Evolutionary conservation across 2,113 vertebrate species (phyloP).

Genomic region (Ginglymostoma cirratum): DNA sequence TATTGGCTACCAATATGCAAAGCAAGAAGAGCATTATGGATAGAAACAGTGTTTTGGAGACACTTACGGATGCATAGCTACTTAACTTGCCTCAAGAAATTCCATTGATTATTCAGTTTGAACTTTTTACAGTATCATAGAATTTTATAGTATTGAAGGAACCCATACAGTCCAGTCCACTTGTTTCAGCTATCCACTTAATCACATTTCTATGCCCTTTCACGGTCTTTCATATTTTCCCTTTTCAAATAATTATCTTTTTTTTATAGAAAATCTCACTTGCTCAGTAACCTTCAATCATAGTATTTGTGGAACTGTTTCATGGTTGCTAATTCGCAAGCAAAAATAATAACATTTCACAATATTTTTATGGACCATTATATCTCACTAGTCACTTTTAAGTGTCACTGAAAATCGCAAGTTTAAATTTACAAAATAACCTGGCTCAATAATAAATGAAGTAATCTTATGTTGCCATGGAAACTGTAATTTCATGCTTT

Average conservation of each 20-base stretch:
- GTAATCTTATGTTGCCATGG: neutral
- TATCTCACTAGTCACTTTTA: neutral
- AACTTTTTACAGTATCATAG: neutral
- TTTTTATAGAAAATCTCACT: neutral
- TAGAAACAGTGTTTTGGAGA: neutral
- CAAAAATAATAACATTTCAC: slow-evolving; percentile 4
- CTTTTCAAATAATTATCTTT: neutral
- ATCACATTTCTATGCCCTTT: neutral
- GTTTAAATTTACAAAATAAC: slow-evolving; percentile 7
- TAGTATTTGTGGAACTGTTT: neutral
- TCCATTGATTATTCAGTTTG: neutral
- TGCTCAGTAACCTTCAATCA: neutral
- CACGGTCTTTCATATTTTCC: neutral
- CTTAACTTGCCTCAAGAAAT: neutral
- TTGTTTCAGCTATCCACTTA: neutral
- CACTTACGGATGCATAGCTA: neutral
- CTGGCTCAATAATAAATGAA: neutral
- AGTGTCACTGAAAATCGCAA: neutral
- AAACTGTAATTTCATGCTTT: slow-evolving; percentile 4
- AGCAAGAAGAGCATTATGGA: neutral
- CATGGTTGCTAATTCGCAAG: neutral
- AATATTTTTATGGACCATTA: neutral
- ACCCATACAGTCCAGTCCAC: neutral
- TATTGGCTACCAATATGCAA: neutral
- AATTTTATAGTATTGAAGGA: neutral